Evolutionary conservation across 2,113 vertebrate species (phyloP).

Genomic region (Trichomycterus rosablanca): DNA sequence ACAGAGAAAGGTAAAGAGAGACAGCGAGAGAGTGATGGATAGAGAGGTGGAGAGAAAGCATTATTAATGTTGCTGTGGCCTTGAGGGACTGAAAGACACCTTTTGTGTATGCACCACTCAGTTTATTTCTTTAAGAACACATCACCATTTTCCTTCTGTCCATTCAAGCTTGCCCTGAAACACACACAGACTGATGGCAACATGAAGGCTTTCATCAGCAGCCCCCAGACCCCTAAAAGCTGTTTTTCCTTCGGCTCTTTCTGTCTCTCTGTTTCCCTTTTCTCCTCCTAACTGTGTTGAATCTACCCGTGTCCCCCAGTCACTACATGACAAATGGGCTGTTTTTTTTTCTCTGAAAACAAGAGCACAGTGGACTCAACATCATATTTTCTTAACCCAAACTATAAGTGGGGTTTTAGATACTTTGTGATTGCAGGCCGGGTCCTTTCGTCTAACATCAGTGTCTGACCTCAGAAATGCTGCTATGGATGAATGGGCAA

Average conservation of each 20-base stretch:
- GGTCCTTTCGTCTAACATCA: too few relatives aligned
- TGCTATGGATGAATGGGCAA: too few relatives aligned
- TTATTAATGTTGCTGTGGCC: conserved; percentile 56
- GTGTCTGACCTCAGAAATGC: too few relatives aligned
- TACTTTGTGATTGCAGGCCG: too few relatives aligned
- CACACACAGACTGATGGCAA: conserved; percentile 28
- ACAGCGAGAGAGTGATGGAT: conserved; percentile 18
- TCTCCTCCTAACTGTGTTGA: conserved; percentile 26
- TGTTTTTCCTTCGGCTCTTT: conserved; percentile 1
- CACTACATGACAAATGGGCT: not conserved
- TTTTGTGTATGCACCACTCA: conserved; percentile 43
- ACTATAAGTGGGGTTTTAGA: too few relatives aligned
- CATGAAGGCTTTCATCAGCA: conserved; percentile 29
- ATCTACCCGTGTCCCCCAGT: not conserved
- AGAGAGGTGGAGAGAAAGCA: not conserved
- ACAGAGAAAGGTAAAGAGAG: too few relatives aligned
- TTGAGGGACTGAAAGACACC: conserved; percentile 49
- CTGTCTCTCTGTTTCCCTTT: not conserved
- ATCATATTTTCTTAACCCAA: too few relatives aligned
- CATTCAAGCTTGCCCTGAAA: conserved; percentile 3
- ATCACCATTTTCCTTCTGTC: conserved; percentile 13
- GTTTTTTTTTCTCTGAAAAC: conserved; percentile 1
- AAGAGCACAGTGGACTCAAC: not conserved
- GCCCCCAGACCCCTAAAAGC: conserved; percentile 15
- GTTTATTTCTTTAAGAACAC: conserved; percentile 37